Percentiles rank a stretch among this genome's conserved stretches.
Conservation (phyloP, 2,888 invertebrate genomes). For the Archips xylosteana region DNA sequence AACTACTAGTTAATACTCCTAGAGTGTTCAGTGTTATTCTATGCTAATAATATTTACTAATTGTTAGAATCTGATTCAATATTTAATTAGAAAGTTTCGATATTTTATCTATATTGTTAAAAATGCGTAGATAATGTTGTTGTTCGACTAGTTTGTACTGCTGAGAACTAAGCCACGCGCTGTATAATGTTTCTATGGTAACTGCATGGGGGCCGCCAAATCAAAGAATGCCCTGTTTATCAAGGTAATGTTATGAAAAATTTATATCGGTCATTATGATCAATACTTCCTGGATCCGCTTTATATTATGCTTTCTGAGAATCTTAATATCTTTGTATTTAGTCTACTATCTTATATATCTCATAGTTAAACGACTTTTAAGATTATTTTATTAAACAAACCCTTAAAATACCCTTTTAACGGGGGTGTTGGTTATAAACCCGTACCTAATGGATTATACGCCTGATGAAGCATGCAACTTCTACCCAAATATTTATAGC, state of each 20-base stretch:
- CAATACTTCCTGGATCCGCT: neutral
- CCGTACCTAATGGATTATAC: conserved; percentile 29
- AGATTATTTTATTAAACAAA: neutral
- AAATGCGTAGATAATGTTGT: conserved; percentile 50
- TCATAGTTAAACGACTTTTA: neutral
- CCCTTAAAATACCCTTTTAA: neutral
- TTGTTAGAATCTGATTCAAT: conserved; percentile 54
- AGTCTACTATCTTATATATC: conserved; percentile 4
- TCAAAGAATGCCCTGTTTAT: conserved; percentile 72
- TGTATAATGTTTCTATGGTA: conserved; percentile 57
- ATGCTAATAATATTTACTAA: conserved; percentile 53
- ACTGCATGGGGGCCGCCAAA: conserved; percentile 82
- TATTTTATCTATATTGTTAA: conserved; percentile 33
- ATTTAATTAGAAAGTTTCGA: conserved; percentile 47
- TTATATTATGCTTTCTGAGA: neutral
- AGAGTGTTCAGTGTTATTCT: conserved; percentile 66
- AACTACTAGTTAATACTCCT: conserved; percentile 57
- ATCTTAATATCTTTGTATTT: neutral
- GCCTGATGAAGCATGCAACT: conserved; percentile 30
- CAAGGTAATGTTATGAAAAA: conserved; percentile 62
- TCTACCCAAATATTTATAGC: conserved; percentile 14
- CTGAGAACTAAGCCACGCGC: conserved; percentile 42
- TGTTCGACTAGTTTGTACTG: conserved; percentile 47
- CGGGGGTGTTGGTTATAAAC: conserved; percentile 10
- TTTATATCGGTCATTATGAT: neutral